phyloP scores from a whole-genome alignment of 1,140 invertebrate species.

The Calliopsis andreniformis region DNA sequence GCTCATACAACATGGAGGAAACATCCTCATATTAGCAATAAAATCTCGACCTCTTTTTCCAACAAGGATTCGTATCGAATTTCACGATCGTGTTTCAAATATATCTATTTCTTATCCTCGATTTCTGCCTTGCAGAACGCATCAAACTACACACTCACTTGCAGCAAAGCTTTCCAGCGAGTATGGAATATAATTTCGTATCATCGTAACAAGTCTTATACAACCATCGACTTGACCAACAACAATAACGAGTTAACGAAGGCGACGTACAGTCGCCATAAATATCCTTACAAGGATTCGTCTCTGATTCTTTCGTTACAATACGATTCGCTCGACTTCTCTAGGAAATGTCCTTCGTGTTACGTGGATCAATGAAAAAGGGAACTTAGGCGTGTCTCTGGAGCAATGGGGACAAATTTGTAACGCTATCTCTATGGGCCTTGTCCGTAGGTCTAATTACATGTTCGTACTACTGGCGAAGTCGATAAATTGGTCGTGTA shows the following conservation, averaged over 20 bases:
- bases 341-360: neutral
- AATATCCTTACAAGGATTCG: neutral
- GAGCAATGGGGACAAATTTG: conserved; percentile 1
- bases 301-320: neutral
- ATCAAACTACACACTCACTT: conserved; percentile 1
- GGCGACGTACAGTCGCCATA: neutral
- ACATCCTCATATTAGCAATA: too few species aligned
- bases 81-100: neutral
- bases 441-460: neutral
- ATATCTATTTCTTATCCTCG: conserved; percentile 31
- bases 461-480: neutral
- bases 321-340: neutral
- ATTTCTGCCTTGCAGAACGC: neutral
- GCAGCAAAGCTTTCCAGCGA: neutral
- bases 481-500: conserved; percentile 12
- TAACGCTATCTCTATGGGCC: neutral
- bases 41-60: conserved; percentile 8
- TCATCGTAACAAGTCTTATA: conserved; percentile 7
- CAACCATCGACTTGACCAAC: conserved; percentile 8
- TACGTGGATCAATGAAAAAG: neutral
- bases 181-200: neutral
- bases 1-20: too few species aligned
- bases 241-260: conserved; percentile 32
- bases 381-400: conserved; percentile 3
- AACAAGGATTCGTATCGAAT: conserved; percentile 3